A percentile compares a stretch with the other conserved stretches of the same genome.
Conservation (phyloP, 2,797 vertebrate species). For the Catostomus latipinnis region DNA sequence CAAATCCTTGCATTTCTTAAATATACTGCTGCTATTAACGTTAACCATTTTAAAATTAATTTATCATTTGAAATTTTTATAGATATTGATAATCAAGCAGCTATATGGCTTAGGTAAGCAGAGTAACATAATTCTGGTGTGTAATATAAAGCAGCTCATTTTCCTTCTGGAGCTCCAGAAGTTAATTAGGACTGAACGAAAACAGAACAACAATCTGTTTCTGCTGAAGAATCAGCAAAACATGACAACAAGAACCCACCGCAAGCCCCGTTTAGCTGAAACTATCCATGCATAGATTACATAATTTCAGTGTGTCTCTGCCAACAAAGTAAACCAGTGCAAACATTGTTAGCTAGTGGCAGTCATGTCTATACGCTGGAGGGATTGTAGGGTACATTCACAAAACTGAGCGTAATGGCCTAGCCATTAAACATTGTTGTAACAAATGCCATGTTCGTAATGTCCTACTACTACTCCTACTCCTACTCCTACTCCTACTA, state of each 20-base stretch:
- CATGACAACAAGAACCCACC: conserved; percentile 15
- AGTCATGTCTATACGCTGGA: conserved; percentile 1
- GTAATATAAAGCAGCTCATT: background rate
- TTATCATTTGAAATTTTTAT: background rate
- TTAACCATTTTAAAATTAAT: background rate
- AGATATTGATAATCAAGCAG: background rate
- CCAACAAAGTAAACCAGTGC: conserved; percentile 1
- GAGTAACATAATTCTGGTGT: background rate
- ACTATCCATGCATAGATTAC: background rate
- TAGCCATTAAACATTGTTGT: background rate
- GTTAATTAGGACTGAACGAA: conserved; percentile 8
- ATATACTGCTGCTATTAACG: background rate
- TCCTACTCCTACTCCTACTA: too few relatives aligned
- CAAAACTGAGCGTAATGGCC: conserved; percentile 10
- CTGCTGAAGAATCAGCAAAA: conserved; percentile 18
- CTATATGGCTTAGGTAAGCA: conserved; percentile 12
- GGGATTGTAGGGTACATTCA: background rate
- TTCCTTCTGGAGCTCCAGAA: background rate
- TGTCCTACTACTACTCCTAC: too few relatives aligned
- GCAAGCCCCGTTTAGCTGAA: background rate
- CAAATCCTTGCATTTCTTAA: too few relatives aligned
- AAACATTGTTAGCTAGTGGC: conserved; percentile 16
- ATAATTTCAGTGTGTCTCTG: background rate
- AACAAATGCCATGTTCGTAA: background rate
- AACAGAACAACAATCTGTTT: background rate